Percentiles rank a stretch among this genome's conserved stretches.
These are phyloP conservation scores for Drosophila sucinea DNA, from an alignment of 1,140 invertebrate species.

Conservation along the genomic window DNA sequence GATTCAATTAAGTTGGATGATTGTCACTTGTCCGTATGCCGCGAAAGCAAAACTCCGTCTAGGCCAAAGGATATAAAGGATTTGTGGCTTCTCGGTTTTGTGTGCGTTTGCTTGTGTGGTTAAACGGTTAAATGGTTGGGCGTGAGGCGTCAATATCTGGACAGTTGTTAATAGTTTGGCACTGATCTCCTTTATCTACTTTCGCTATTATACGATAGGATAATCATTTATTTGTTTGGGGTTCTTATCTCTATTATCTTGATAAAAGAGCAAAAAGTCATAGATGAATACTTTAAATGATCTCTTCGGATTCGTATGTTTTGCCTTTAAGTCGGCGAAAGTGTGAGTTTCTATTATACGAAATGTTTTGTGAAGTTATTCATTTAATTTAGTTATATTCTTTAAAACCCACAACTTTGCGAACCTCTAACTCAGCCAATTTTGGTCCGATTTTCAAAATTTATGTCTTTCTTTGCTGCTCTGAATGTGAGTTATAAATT, in stretches of 20 bases:
- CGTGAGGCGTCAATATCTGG: slow-evolving; percentile 62
- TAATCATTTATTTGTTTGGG: slow-evolving; percentile 72
- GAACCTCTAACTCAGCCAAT: no score
- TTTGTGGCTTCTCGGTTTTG: slow-evolving; percentile 19
- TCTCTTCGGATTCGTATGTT: slow-evolving; percentile 19
- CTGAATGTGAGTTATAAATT: no score
- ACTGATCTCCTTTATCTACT: slow-evolving; percentile 33
- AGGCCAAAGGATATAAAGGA: not conserved
- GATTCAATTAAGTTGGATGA: slow-evolving; percentile 82
- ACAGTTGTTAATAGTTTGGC: slow-evolving; percentile 73
- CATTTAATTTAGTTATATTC: no score
- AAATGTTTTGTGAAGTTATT: no score
- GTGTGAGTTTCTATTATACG: no score
- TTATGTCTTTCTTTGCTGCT: no score
- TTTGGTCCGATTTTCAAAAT: no score
- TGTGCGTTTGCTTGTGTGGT: slow-evolving; percentile 24
- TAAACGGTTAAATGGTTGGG: slow-evolving; percentile 54
- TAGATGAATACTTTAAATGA: slow-evolving; percentile 23
- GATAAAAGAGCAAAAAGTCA: slow-evolving; percentile 49
- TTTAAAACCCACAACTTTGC: no score
- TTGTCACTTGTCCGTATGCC: slow-evolving; percentile 82
- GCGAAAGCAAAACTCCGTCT: slow-evolving; percentile 47
- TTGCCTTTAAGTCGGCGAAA: no score
- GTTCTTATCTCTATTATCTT: slow-evolving; percentile 11
- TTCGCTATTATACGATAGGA: slow-evolving; percentile 29